Evolutionary conservation across 2,113 vertebrate genomes (phyloP), one percentile per base, ranked within the genome.

Genomic region (Clarias macrocephalus): DNA sequence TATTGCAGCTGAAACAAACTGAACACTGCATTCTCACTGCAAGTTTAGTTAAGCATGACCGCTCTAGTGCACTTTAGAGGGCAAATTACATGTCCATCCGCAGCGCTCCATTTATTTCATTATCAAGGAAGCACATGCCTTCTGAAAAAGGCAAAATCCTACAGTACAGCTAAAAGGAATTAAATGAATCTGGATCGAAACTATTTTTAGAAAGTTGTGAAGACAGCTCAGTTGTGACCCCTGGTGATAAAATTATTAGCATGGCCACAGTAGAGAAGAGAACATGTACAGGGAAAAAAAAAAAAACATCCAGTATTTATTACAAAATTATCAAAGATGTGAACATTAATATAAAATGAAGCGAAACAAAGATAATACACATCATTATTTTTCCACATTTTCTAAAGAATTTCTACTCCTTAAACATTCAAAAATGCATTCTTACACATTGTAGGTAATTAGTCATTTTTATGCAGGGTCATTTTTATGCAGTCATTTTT

Each of bases 141-240:
- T 7, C 25, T 2, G 11, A 54, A 66, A 21, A n/a, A 75, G 23
- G 9, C 21, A 28, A 73, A 62, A 37, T 13, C 63, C 19, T 48
- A 13, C 79, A 75, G 33, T n/a, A 23, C 30, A 48, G 16, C 83
- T n/a, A 76, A 28, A 0, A 63, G 33, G 33, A 72, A 70, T 70
- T 68, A 59, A 62, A 73, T 30, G 23, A 86, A 30, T n/a, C 1
- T 42, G 80, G 19, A 11, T 63, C 28, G 13, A 18, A 57, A 28
- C n/a, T 83, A 83, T 83, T 83, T 82, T 73, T 21, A 72, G 77
- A 33, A 33, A 37, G 54, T 33, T 63, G 72, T 5, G 16, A 13
- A 8, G 60, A 4, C 37, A 65, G 70, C 83, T 85, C 86, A 88
- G 30, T 77, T 48, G 56, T 77, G 86, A 37, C 83, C 79, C 73